phyloP scores from a whole-genome alignment of 2,113 vertebrate species.

The Xenopus laevis region DNA sequence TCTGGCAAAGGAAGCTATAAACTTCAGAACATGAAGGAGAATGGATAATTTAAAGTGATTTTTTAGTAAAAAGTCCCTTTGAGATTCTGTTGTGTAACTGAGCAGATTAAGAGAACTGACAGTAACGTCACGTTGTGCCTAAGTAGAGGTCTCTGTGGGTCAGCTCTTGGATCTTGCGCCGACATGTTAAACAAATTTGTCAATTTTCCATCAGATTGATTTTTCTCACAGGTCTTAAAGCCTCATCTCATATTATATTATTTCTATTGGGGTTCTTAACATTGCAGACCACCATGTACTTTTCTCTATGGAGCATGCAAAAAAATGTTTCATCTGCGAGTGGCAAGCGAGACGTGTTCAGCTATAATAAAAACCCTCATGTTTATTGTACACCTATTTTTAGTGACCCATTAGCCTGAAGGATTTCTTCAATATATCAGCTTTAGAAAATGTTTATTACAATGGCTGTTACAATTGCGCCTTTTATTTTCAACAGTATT shows the following conservation, averaged over 20 bases:
- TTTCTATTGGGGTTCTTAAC: slow-evolving; percentile 68
- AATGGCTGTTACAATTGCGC: slow-evolving; percentile 13
- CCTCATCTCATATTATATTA: slow-evolving; percentile 65
- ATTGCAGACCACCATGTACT: slow-evolving; percentile 68
- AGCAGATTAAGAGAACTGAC: slow-evolving; percentile 66
- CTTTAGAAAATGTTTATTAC: slow-evolving; percentile 7
- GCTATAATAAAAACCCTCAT: slow-evolving; percentile 26
- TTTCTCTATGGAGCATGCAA: slow-evolving; percentile 60
- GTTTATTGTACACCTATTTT: slow-evolving; percentile 48
- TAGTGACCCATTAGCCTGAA: slow-evolving; percentile 22
- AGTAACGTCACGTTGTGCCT: slow-evolving; percentile 65
- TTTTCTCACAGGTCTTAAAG: slow-evolving; percentile 72
- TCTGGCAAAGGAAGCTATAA: slow-evolving; percentile 15
- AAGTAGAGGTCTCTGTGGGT: slow-evolving; percentile 70
- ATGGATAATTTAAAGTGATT: slow-evolving; percentile 73
- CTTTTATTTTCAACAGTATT: slow-evolving; percentile 4
- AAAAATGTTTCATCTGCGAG: slow-evolving; percentile 62
- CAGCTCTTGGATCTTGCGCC: slow-evolving; percentile 64
- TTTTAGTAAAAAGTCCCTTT: slow-evolving; percentile 63
- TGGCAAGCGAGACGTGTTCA: slow-evolving; percentile 52
- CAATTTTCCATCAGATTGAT: slow-evolving; percentile 81
- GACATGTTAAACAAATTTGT: slow-evolving; percentile 74
- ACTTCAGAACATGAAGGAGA: slow-evolving; percentile 65
- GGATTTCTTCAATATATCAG: slow-evolving; percentile 6
- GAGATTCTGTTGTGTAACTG: slow-evolving; percentile 64